phyloP scores from a whole-genome alignment of 2,797 vertebrate species.

The Micropoecilia bifurca region DNA sequence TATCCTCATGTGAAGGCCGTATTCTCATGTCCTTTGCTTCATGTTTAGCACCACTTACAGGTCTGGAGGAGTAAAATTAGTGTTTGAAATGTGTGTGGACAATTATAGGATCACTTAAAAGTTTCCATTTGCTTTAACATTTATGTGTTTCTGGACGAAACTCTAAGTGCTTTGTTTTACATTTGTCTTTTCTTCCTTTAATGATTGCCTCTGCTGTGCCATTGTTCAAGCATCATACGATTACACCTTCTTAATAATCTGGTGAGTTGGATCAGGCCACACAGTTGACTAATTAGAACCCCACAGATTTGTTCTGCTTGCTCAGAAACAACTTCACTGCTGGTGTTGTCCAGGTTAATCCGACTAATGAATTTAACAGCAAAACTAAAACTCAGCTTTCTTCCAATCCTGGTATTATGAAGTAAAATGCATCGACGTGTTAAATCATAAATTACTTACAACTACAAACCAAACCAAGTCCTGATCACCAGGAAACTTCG shows the following conservation, averaged over 20 bases:
- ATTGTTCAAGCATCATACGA: background rate
- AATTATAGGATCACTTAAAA: background rate
- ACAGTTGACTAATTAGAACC: background rate
- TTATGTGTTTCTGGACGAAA: background rate
- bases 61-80: background rate
- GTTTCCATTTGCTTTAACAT: background rate
- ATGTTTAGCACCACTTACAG: background rate
- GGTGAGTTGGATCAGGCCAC: background rate
- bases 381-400: background rate
- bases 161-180: background rate
- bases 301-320: background rate
- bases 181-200: background rate
- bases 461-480: background rate
- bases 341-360: background rate
- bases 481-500: background rate
- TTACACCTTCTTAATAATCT: background rate
- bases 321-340: background rate
- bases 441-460: background rate
- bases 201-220: background rate
- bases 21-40: background rate
- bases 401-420: background rate
- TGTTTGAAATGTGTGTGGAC: background rate
- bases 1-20: background rate
- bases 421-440: background rate
- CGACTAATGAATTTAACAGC: background rate